phyloP scores from a whole-genome alignment of 2,888 invertebrate species.

The Hirudinaria manillensis region DNA sequence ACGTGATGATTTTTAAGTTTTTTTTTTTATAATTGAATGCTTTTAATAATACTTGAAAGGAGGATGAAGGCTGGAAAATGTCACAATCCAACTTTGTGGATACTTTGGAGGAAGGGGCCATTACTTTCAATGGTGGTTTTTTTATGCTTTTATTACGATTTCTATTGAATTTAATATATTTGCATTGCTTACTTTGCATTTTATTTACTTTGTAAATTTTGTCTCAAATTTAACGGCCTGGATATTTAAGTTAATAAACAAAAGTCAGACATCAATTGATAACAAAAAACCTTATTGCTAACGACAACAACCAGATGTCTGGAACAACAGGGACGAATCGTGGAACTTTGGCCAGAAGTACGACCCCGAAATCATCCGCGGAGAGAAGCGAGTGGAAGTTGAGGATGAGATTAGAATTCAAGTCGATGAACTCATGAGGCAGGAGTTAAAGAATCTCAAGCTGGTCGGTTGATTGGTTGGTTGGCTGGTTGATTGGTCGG shows the following conservation, averaged over 20 bases:
- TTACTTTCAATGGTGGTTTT: conserved; percentile 8
- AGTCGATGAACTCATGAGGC: conserved; percentile 64
- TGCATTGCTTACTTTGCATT: too few species aligned
- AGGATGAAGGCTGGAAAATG: conserved; percentile 55
- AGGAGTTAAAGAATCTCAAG: conserved; percentile 62
- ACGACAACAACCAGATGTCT: conserved; percentile 55
- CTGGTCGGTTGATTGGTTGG: too few species aligned
- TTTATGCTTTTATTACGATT: too few species aligned
- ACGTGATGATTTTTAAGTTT: too few species aligned
- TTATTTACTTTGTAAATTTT: too few species aligned
- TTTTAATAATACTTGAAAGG: conserved; percentile 40
- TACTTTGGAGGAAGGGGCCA: conserved; percentile 15
- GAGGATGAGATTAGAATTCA: conserved; percentile 67
- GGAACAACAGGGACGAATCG: conserved; percentile 74
- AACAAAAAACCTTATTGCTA: background rate
- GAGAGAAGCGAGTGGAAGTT: conserved; percentile 74
- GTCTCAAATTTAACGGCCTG: too few species aligned
- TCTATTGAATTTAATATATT: too few species aligned
- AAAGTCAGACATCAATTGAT: background rate
- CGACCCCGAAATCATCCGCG: conserved; percentile 75
- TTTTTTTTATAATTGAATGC: too few species aligned
- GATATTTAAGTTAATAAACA: too few species aligned
- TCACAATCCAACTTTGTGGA: conserved; percentile 51
- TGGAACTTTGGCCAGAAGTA: conserved; percentile 70
- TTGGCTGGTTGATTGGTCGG: too few species aligned